Conservation (phyloP, 2,797 vertebrate species). For the Aselliscus stoliczkanus region DNA sequence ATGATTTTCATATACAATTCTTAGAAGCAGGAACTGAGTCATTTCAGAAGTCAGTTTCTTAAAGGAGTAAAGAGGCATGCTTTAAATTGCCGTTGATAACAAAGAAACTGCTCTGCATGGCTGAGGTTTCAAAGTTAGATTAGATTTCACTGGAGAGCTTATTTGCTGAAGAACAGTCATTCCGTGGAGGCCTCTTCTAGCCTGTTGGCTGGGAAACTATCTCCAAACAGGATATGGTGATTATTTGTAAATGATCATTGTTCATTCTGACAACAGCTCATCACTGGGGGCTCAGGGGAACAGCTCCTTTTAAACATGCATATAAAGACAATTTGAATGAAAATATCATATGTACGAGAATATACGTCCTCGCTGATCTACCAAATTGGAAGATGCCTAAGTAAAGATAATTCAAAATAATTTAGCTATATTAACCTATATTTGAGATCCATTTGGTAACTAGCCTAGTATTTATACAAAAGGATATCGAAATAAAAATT, state of each 20-base stretch:
- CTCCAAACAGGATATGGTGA: constrained; percentile 56
- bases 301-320: constrained; percentile 63
- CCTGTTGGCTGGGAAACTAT: constrained; percentile 56
- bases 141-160: constrained; percentile 59
- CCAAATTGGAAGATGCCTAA: constrained; percentile 27
- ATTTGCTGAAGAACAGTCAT: constrained; percentile 45
- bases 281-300: constrained; percentile 50
- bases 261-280: constrained; percentile 55
- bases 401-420: constrained; percentile 59
- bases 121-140: constrained; percentile 51
- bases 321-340: constrained; percentile 71
- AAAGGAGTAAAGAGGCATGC: not conserved
- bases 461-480: constrained; percentile 63
- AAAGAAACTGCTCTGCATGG: not conserved
- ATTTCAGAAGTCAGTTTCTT: constrained; percentile 1
- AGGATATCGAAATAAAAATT: constrained; percentile 66
- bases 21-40: not conserved
- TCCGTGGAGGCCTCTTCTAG: constrained; percentile 10
- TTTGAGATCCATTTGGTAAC: constrained; percentile 63
- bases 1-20: not conserved
- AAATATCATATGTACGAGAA: constrained; percentile 53
- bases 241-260: constrained; percentile 71
- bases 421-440: constrained; percentile 63
- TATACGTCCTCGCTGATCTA: constrained; percentile 5
- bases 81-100: not conserved